Conservation (phyloP, 37 sponge, comb jelly and placozoan genomes). For the Sycon ciliatum region DNA sequence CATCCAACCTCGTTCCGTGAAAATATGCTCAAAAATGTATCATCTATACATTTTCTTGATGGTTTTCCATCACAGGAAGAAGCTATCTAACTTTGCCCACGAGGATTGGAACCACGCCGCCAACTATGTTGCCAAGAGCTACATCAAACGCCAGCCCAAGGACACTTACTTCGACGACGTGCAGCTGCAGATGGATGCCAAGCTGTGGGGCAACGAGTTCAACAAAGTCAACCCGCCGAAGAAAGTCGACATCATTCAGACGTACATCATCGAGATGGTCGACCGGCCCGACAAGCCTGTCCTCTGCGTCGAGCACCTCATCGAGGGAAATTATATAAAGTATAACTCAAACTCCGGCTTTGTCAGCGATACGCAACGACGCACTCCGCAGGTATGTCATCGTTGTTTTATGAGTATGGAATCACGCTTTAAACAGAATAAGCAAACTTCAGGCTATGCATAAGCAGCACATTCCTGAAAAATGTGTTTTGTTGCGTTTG, state of each 20-base stretch:
- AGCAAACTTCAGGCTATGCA: too few species aligned
- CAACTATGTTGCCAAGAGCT: constrained; percentile 79
- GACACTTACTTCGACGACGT: constrained; percentile 63
- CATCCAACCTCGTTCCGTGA: neutral
- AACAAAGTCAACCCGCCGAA: constrained; percentile 68
- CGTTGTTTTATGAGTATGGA: too few species aligned
- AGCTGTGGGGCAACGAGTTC: constrained; percentile 78
- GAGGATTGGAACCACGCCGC: constrained; percentile 70
- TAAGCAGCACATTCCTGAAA: neutral
- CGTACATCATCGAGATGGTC: constrained; percentile 66
- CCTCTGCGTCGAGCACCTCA: constrained; percentile 70
- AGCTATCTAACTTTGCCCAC: constrained; percentile 66
- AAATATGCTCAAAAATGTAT: neutral
- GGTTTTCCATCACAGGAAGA: constrained; percentile 45
- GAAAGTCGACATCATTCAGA: constrained; percentile 84
- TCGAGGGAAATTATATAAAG: constrained; percentile 82
- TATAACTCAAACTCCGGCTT: constrained; percentile 88
- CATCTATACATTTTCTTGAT: neutral
- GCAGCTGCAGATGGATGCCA: constrained; percentile 85
- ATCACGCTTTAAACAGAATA: too few species aligned
- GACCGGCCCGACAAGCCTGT: constrained; percentile 44
- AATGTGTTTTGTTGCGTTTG: neutral
- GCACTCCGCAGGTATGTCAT: constrained; percentile 61
- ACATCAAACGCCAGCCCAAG: constrained; percentile 48
- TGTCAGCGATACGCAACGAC: constrained; percentile 55